phyloP scores from a whole-genome alignment of 2,797 vertebrate species.

The Ibycter americanus region DNA sequence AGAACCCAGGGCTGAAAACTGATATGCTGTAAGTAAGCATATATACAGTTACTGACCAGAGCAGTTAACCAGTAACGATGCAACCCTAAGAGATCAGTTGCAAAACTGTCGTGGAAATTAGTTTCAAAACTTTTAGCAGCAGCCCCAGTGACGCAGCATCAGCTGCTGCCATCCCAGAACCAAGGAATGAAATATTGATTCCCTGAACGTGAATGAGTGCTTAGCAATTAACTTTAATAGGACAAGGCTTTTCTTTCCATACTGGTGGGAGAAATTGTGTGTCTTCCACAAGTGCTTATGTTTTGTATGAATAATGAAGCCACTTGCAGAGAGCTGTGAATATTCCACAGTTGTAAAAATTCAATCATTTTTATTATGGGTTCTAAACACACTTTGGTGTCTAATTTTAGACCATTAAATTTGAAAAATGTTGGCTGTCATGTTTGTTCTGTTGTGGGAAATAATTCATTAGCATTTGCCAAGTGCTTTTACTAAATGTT shows the following conservation, averaged over 20 bases:
- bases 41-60: background rate
- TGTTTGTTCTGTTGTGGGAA: background rate
- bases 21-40: background rate
- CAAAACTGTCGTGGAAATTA: background rate
- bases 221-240: background rate
- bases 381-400: constrained; percentile 21
- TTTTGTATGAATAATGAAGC: background rate
- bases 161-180: background rate
- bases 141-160: background rate
- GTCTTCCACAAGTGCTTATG: background rate
- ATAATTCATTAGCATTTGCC: background rate
- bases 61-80: background rate
- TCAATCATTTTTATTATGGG: background rate
- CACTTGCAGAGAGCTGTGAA: background rate
- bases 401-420: constrained; percentile 8
- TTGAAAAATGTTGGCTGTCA: background rate
- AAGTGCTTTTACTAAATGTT: background rate
- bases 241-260: background rate
- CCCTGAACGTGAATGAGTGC: background rate
- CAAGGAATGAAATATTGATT: background rate
- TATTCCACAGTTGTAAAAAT: constrained; percentile 1
- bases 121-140: background rate
- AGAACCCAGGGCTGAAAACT: background rate
- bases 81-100: background rate
- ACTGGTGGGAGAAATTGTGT: background rate